phyloP scores from a whole-genome alignment of 2,113 vertebrate genomes.

The Desmodus rotundus region DNA sequence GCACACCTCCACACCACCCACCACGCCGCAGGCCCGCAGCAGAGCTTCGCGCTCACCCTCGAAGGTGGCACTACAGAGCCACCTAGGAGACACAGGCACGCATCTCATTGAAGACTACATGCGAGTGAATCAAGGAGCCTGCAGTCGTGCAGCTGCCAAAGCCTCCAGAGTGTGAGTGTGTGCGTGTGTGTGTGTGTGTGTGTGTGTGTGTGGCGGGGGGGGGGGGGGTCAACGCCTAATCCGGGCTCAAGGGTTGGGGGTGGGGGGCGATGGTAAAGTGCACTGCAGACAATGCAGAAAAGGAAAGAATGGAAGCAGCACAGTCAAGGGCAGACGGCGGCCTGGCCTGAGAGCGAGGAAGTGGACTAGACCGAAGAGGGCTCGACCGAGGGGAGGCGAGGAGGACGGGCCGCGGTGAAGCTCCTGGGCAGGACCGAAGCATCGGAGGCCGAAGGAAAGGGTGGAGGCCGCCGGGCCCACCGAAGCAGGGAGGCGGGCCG shows the following conservation, averaged over 20 bases:
- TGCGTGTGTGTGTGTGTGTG: not conserved
- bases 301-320: not conserved
- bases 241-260: not conserved
- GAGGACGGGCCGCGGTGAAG: not conserved
- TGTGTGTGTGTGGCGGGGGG: not conserved
- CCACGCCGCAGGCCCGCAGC: not conserved
- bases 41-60: not conserved
- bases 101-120: constrained; percentile 15
- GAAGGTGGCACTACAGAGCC: constrained; percentile 57
- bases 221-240: not conserved
- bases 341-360: constrained; percentile 25
- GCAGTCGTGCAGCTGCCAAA: constrained; percentile 4
- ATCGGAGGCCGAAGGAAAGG: constrained; percentile 44
- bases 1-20: not conserved
- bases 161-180: not conserved
- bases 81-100: not conserved
- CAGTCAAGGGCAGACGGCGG: not conserved
- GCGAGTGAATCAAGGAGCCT: not conserved
- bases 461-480: constrained; percentile 30
- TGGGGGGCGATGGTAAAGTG: not conserved
- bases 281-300: not conserved
- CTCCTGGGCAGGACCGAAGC: not conserved
- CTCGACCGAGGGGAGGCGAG: not conserved
- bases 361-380: constrained; percentile 45
- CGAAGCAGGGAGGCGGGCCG: not conserved